Base-by-base conservation (phyloP, 1,140 invertebrate species). In the Drosophila novamexicana region DNA sequence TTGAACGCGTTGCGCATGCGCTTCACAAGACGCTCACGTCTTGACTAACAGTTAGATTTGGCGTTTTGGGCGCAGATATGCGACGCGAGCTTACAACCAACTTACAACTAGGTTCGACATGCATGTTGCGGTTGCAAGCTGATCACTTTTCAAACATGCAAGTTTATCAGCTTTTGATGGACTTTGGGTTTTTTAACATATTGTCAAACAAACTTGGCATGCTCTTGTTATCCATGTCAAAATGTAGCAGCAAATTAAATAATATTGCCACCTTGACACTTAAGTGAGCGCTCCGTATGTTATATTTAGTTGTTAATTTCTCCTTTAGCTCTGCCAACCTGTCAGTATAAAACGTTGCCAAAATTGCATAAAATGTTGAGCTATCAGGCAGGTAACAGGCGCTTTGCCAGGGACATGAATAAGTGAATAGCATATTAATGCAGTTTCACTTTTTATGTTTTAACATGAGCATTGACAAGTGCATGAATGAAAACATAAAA, bases 1-100 rank as follows among this genome's bases (percentile, higher is more conserved):
- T 4, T n/a, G 56, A 68, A 6, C 56, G 32, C 59, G 50, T 58
- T 52, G 83, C 82, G 83, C 82, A 83, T 88, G 82, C 82, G 82
- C 82, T 67, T 12, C 56, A 57, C 49, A 36, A 45, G 66, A 45
- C 74, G 83, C 65, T 82, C 83, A 50, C 76, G 62, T 61, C 66
- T 71, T 44, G 40, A 71, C 62, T 82, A 57, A 66, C 37, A 40
- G 29, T 47, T 49, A 32, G 37, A 14, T 29, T 40, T 40, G 58
- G 12, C 65, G 52, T 40, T 40, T 52, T 45, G 10, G 34, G 53
- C 37, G 50, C 45, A 32, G 39, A 62, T 18, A 36, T 53, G n/a
- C 2, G 29, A 34, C 0, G 7, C 12, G 10, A 9, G 32, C 45
- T 66, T 49, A 49, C 34, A 45, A 45, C 47, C 9, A 45, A 53